Conservation (phyloP, 2,113 vertebrate species). For the Capreolus pygargus region DNA sequence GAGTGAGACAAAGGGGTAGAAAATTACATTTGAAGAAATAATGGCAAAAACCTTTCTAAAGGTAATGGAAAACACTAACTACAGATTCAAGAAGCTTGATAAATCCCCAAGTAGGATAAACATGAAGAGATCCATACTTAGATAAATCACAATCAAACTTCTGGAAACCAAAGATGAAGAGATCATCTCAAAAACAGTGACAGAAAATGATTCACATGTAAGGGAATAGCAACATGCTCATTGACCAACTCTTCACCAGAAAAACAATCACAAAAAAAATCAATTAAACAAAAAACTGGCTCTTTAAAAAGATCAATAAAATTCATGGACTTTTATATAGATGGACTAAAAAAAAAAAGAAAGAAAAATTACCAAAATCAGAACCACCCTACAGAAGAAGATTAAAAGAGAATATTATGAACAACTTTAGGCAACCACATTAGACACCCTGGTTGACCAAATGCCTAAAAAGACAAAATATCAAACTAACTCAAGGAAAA, state of each 20-base stretch:
- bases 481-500: neutral
- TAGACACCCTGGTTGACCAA: neutral
- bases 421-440: neutral
- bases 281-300: neutral
- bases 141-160: neutral
- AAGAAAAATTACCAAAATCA: neutral
- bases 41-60: neutral
- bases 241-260: neutral
- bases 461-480: neutral
- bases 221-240: neutral
- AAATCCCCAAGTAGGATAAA: neutral
- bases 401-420: neutral
- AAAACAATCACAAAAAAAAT: neutral
- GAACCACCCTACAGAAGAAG: neutral
- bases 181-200: neutral
- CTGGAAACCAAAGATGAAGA: neutral
- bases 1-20: neutral
- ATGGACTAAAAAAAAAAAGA: neutral
- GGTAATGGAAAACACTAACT: neutral
- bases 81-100: neutral
- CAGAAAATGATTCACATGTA: neutral
- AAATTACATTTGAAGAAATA: neutral
- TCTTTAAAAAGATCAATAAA: neutral
- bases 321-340: neutral
- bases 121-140: neutral